Conservation (phyloP, 2,113 vertebrate genomes). For the Neolamprologus fasciatus region DNA sequence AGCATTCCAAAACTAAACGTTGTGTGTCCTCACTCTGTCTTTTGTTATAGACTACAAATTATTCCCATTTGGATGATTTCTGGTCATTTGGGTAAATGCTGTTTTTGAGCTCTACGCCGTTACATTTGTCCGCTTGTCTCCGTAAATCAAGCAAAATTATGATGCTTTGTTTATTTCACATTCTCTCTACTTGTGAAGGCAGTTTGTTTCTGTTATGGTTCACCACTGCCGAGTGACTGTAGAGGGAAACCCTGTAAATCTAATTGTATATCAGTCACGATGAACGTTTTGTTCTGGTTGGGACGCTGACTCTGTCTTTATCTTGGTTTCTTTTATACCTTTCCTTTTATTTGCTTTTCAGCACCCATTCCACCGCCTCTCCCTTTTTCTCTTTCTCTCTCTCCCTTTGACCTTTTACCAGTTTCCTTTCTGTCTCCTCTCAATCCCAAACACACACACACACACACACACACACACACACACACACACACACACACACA, state of each 20-base stretch:
- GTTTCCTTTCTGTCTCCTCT: neutral
- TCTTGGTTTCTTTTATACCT: neutral
- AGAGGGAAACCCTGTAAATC: constrained; percentile 12
- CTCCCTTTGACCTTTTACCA: constrained; percentile 29
- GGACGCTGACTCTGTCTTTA: neutral
- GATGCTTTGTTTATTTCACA: constrained; percentile 15
- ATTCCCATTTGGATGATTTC: constrained; percentile 18
- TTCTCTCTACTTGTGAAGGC: constrained; percentile 28
- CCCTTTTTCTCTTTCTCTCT: neutral
- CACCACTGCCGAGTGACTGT: constrained; percentile 23
- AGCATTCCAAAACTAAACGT: neutral
- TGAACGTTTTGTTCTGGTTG: neutral
- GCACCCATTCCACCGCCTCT: neutral
- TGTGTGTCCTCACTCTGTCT: neutral
- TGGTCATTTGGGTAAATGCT: neutral
- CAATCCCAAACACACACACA: neutral
- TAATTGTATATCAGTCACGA: constrained; percentile 13
- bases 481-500: neutral
- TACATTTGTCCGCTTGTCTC: constrained; percentile 2
- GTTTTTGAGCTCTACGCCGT: neutral
- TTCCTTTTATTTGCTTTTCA: constrained; percentile 6
- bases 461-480: neutral
- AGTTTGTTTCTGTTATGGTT: constrained; percentile 33
- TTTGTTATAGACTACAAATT: constrained; percentile 14
- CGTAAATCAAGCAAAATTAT: constrained; percentile 22